phyloP scores from a whole-genome alignment of 2,888 invertebrate species.

The Dermolepida albohirtum region DNA sequence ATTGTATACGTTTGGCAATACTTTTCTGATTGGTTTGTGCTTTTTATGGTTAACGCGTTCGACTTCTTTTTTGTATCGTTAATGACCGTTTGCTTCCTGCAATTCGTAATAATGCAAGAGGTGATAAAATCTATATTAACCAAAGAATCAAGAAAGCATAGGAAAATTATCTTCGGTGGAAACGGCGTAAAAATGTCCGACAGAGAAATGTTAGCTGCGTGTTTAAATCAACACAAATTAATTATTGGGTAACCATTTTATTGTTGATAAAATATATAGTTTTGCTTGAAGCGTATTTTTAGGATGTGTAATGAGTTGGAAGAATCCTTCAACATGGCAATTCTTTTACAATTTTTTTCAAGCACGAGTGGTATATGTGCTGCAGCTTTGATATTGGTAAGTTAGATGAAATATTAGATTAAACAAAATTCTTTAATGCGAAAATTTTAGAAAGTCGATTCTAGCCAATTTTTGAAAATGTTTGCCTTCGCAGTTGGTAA shows the following conservation, averaged over 20 bases:
- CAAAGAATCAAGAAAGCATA: background rate
- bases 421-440: background rate
- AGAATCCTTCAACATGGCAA: conserved; percentile 42
- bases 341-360: conserved; percentile 45
- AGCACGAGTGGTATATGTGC: conserved; percentile 46
- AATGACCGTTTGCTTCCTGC: conserved; percentile 41
- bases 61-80: conserved; percentile 47
- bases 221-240: conserved; percentile 31
- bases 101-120: conserved; percentile 44
- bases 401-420: background rate
- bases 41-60: conserved; percentile 44
- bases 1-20: conserved; percentile 45
- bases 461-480: conserved; percentile 10
- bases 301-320: conserved; percentile 45
- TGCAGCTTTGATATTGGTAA: conserved; percentile 42
- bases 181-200: background rate
- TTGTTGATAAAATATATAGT: background rate
- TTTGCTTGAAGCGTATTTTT: conserved; percentile 35
- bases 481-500: conserved; percentile 4
- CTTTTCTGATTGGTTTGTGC: conserved; percentile 40
- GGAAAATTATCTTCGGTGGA: conserved; percentile 13
- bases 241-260: conserved; percentile 16
- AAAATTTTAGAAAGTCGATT: conserved; percentile 9
- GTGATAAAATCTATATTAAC: conserved; percentile 19
- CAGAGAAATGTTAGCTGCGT: conserved; percentile 11